Base-by-base conservation (phyloP, 2,113 vertebrate genomes). In the Elanus axillaris region DNA sequence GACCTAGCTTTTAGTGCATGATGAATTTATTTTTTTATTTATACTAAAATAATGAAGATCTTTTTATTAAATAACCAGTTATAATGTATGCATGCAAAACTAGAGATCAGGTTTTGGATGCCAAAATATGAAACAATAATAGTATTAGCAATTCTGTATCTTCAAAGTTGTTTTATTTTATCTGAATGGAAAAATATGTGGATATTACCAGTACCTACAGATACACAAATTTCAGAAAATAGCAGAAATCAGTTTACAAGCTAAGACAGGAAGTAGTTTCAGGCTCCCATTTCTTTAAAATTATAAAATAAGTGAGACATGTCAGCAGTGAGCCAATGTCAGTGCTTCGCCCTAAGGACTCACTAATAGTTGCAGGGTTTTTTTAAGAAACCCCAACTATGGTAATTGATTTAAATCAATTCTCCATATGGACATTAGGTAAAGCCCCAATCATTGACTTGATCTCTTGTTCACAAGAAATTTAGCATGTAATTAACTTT, bases 401-500 rank as follows among this genome's bases (percentile, higher is more conserved):
- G 15, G 38, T 67, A 80, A 77, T 77, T n/a, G 32, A 75, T 69
- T 67, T 81, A 81, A 83, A 74, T 72, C 59, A 82, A 25, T 84
- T 71, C 72, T 96, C 55, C 34, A 29, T 26, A 60, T 36, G 58
- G 80, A 76, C 50, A 36, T 32, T 45, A 36, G 42, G 50, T 86
- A 80, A 89, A 95, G 58, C 27, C 62, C 63, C 72, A 74, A 1
- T n/a, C 20, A 2, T 48, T 85, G 71, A 62, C 73, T 76, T 93
- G 42, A 64, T 53, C 52, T 88, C 52, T 88, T 78, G 45, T 58
- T 72, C 50, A 63, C 21, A 43, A 77, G 59, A 91, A 86, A 75
- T 72, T 80, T 68, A 94, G 68, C 74, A 60, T 56, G 32, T 63
- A 73, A 95, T 60, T 94, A 94, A 81, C 58, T 95, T 94, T 85